phyloP scores from a whole-genome alignment of 2,113 vertebrate species.

The Lophura nycthemera region DNA sequence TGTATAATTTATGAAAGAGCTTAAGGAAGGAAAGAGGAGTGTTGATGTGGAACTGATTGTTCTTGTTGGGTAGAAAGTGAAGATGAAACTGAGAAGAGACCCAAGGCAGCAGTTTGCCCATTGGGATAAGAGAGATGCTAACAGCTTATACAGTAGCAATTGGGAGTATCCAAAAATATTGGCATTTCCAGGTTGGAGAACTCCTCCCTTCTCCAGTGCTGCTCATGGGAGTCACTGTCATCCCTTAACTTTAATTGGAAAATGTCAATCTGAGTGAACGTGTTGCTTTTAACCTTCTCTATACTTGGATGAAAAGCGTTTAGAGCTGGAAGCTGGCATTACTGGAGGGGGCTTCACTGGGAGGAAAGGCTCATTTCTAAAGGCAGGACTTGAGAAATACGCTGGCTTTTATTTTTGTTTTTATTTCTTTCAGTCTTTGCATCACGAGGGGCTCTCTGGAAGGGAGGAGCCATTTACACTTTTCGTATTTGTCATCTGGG shows the following conservation, averaged over 20 bases:
- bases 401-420: background rate
- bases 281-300: background rate
- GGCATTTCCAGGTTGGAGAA: background rate
- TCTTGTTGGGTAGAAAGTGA: background rate
- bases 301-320: background rate
- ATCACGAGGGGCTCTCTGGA: background rate
- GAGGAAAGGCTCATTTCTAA: background rate
- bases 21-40: background rate
- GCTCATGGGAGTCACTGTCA: background rate
- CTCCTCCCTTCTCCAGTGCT: background rate
- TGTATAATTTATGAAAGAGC: background rate
- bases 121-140: background rate
- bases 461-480: background rate
- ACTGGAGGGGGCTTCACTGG: background rate
- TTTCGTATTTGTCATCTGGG: background rate
- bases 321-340: background rate
- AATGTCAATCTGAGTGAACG: background rate
- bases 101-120: background rate
- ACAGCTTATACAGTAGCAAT: fast-evolving
- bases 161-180: background rate
- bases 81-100: background rate
- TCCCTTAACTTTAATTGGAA: background rate
- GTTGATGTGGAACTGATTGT: background rate
- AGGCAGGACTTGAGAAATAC: background rate
- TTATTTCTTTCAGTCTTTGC: background rate